Conservation (phyloP, 2,113 vertebrate species). For the Peucedramus taeniatus region DNA sequence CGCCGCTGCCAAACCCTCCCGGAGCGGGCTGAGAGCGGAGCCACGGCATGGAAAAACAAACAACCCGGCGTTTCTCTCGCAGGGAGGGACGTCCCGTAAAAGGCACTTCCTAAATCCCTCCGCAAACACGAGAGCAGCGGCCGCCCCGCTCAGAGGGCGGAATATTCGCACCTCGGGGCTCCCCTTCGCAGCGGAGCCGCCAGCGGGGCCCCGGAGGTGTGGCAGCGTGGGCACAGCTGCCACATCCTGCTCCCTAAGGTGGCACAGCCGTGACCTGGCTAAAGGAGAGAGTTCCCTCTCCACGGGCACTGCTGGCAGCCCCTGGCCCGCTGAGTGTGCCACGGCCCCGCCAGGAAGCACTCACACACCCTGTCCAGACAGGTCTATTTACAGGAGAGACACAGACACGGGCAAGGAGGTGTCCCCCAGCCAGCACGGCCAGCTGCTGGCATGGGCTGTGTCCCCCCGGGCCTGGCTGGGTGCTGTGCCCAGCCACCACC, state of each 20-base stretch:
- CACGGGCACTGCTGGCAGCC: fast-evolving
- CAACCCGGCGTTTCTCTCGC: fast-evolving
- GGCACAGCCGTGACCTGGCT: neutral
- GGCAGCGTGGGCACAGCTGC: neutral
- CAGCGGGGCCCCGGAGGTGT: neutral
- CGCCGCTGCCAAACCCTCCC: fast-evolving
- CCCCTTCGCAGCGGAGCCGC: fast-evolving
- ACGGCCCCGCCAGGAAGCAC: neutral
- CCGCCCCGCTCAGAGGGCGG: neutral
- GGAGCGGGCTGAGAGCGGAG: fast-evolving
- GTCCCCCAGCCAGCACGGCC: neutral
- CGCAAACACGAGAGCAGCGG: neutral
- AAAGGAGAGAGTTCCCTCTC: neutral
- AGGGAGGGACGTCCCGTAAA: fast-evolving
- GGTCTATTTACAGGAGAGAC: neutral
- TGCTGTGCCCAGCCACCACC: neutral
- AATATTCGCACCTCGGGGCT: neutral
- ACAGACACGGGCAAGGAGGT: neutral
- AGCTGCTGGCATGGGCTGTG: neutral
- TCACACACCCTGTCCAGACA: neutral
- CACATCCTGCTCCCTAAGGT: fast-evolving
- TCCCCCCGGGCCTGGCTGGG: neutral
- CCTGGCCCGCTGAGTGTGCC: fast-evolving
- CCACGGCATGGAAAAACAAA: neutral
- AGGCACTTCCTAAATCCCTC: neutral